phyloP scores from a whole-genome alignment of 2,797 vertebrate species.

The Perodicticus potto region DNA sequence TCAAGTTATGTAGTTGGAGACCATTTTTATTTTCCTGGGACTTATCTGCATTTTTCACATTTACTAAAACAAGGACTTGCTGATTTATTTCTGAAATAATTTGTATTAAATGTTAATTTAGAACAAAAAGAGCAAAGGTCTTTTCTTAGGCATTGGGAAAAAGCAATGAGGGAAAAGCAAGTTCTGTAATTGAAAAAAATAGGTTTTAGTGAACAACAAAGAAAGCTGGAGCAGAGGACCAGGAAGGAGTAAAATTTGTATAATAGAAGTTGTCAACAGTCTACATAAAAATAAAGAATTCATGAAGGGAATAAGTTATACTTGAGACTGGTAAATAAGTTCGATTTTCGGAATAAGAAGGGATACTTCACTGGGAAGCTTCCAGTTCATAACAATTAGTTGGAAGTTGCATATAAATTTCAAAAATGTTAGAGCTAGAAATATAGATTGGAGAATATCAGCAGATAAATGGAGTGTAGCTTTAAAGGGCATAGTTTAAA shows the following conservation, averaged over 20 bases:
- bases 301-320: neutral
- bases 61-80: neutral
- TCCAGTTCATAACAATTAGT: neutral
- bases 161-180: neutral
- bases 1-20: neutral
- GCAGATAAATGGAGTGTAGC: neutral
- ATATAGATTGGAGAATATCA: neutral
- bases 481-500: conserved; percentile 59
- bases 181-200: neutral
- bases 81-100: neutral
- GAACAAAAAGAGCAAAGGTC: neutral
- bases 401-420: neutral
- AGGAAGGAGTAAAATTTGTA: neutral
- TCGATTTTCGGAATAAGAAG: neutral
- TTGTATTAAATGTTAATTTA: neutral
- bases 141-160: neutral
- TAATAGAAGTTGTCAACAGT: neutral
- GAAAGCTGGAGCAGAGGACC: neutral
- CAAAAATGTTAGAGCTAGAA: conserved; percentile 1
- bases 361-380: neutral
- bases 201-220: neutral
- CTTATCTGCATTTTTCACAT: neutral
- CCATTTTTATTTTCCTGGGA: neutral
- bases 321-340: neutral
- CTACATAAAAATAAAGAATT: neutral